Conservation (phyloP, 2,888 invertebrate genomes). For the Papilio protenor region DNA sequence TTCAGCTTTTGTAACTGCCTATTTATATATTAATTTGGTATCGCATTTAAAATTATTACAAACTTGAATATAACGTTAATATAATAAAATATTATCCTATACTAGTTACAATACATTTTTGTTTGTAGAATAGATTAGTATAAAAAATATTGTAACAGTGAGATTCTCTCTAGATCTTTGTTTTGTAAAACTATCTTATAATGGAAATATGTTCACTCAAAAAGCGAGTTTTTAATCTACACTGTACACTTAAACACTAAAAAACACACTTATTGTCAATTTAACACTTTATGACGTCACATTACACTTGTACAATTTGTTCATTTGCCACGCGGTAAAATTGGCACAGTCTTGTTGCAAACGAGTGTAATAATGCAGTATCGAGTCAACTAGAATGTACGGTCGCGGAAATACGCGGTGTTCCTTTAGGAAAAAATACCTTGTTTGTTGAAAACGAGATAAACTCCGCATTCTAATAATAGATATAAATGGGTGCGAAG, state of each 20-base stretch:
- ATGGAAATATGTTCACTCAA: not conserved
- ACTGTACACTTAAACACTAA: not conserved
- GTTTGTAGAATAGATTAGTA: not conserved
- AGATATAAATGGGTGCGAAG: too few relatives aligned
- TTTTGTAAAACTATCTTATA: not conserved
- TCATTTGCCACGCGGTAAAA: not conserved
- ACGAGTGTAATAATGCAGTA: too few relatives aligned
- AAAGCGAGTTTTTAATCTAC: not conserved
- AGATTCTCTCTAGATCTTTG: not conserved
- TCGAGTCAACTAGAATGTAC: too few relatives aligned
- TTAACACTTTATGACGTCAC: not conserved
- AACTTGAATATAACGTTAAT: not conserved
- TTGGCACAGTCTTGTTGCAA: not conserved
- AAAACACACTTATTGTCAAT: conserved; percentile 2
- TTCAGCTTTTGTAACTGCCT: conserved; percentile 8
- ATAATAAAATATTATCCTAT: not conserved
- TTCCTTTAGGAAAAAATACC: too few relatives aligned
- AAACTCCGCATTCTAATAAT: too few relatives aligned
- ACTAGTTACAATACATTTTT: not conserved
- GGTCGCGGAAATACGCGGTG: too few relatives aligned
- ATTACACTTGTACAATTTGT: conserved; percentile 4
- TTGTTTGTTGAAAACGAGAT: too few relatives aligned
- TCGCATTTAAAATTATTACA: not conserved
- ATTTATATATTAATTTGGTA: not conserved
- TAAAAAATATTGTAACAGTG: not conserved